Percentiles rank a stretch among this genome's conserved stretches.
Evolutionary conservation across 1,140 invertebrate genomes (phyloP).

Genomic region (Drosophila sucinea): DNA sequence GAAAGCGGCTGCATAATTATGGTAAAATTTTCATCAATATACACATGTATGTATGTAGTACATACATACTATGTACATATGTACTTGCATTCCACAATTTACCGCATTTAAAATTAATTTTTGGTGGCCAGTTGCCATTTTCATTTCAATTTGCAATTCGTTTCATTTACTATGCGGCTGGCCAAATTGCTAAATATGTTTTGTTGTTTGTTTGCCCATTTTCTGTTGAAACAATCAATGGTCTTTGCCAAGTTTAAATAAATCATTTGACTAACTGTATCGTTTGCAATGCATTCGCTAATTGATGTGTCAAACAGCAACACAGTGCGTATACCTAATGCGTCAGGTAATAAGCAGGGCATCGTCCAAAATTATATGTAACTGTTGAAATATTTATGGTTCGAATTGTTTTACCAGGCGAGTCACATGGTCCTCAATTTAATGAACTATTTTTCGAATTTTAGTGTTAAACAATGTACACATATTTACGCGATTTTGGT

Average conservation of each 20-base stretch:
- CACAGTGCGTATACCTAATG: constrained; percentile 54
- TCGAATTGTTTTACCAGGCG: neutral
- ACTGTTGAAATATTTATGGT: constrained; percentile 18
- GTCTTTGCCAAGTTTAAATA: constrained; percentile 42
- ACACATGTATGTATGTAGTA: no score
- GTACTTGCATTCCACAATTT: neutral
- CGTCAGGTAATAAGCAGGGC: neutral
- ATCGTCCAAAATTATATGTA: constrained; percentile 11
- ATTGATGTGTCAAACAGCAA: constrained; percentile 46
- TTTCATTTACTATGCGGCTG: constrained; percentile 6
- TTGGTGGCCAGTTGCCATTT: neutral
- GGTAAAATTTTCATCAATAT: neutral
- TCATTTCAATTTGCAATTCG: neutral
- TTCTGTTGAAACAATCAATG: constrained; percentile 4
- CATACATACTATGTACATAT: no score
- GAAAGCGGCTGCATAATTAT: neutral
- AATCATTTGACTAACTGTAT: constrained; percentile 32
- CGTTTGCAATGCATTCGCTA: constrained; percentile 44
- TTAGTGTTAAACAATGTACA: no score
- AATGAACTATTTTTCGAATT: no score
- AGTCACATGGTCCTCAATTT: no score
- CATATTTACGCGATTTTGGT: no score
- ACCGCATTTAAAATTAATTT: constrained; percentile 9
- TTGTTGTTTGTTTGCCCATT: constrained; percentile 1
- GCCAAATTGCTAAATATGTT: constrained; percentile 7